Evolutionary conservation across 2,113 vertebrate genomes (phyloP), one percentile per base, ranked within the genome.

Genomic region (Meleagris gallopavo): DNA sequence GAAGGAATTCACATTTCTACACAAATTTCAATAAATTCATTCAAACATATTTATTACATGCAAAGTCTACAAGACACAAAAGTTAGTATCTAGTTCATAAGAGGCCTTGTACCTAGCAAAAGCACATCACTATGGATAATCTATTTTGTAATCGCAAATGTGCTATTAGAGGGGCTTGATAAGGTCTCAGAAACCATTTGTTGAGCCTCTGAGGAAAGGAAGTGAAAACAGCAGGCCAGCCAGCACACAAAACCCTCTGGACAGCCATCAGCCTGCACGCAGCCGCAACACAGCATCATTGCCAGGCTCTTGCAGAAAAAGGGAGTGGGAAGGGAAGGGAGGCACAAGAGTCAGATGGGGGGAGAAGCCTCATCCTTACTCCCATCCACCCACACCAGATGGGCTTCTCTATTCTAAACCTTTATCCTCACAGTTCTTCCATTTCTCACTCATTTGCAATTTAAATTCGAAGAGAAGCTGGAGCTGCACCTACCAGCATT

Each of bases 111-210:
- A 73, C 38, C 74, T 36, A 76, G 83, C 38, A 71, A 87, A 72
- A 38, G 89, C 93, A 8, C 17, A 34, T 72, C 75, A 78, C 87
- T 79, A 91, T 27, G 84, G 95, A 91, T 79, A 87, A 76, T 78
- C 78, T 69, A 72, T 2, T 71, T 84, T 83, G 87, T 94, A 95
- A 96, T 93, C 93, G 84, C 62, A 76, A 75, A 87, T 1, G 30
- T 62, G 67, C 93, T 76, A 79, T 94, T 94, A 94, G 40, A 27
- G 48, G 40, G 62, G 27, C 82, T 87, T 89, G 91, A 91, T 91
- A 89, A 79, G 82, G 89, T 95, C 94, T 94, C 82, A 54, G 54
- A 89, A 96, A 83, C 66, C 85, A 85, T 91, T 94, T 91, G 93
- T 76, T 57, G 84, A 89, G 78, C 71, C 66, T 87, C 7, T 0